Evolutionary conservation across 2,797 vertebrate species (phyloP).

Genomic region (Galagoides demidoff): DNA sequence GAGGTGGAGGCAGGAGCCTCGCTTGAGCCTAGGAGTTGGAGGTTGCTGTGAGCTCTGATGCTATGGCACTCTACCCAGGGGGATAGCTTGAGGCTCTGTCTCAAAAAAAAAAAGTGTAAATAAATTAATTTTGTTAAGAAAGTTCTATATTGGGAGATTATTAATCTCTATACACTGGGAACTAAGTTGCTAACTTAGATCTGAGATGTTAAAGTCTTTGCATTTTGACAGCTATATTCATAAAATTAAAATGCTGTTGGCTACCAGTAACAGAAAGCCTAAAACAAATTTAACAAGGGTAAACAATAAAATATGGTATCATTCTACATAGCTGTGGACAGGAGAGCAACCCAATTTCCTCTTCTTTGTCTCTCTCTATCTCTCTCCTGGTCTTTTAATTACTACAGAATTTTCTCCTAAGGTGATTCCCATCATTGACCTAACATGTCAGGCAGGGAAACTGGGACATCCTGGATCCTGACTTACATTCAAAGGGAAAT

Average conservation of each 20-base stretch:
- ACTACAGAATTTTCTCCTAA: background rate
- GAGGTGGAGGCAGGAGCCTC: too few relatives aligned
- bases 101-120: too few relatives aligned
- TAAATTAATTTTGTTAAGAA: background rate
- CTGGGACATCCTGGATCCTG: background rate
- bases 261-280: background rate
- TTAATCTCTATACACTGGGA: background rate
- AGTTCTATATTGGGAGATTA: background rate
- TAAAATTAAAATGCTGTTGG: background rate
- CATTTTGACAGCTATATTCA: background rate
- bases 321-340: background rate
- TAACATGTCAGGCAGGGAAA: background rate
- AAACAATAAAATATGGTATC: background rate
- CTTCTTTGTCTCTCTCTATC: background rate
- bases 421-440: background rate
- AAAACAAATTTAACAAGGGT: background rate
- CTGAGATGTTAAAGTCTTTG: background rate
- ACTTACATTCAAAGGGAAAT: background rate
- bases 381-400: background rate
- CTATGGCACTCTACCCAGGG: too few relatives aligned
- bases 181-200: background rate
- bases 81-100: too few relatives aligned
- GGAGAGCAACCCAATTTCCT: background rate
- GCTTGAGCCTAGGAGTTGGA: too few relatives aligned
- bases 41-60: too few relatives aligned